Conservation (phyloP, 1,140 invertebrate genomes). For the Choristoneura fumiferana region DNA sequence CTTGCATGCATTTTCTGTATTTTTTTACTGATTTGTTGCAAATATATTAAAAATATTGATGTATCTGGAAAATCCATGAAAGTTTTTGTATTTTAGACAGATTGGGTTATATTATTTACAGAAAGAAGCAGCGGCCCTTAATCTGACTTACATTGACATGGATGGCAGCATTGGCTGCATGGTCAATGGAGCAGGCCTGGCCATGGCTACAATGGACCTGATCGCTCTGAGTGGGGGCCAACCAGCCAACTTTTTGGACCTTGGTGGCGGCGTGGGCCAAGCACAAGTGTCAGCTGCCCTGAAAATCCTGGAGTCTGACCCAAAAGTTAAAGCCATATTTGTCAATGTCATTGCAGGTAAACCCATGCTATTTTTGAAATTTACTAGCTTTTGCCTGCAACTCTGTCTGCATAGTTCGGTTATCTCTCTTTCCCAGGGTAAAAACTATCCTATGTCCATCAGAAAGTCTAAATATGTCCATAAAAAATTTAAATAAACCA, state of each 20-base stretch:
- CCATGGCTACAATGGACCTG: slow-evolving; percentile 99
- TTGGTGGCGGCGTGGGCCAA: slow-evolving; percentile 96
- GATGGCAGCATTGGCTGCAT: slow-evolving; percentile 97
- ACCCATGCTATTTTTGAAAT: slow-evolving; percentile 5
- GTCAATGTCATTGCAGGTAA: slow-evolving; percentile 98
- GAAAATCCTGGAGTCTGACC: slow-evolving; percentile 93
- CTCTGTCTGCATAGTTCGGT: no score
- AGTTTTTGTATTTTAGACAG: no score
- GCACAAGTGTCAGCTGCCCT: slow-evolving; percentile 96
- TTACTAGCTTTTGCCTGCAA: no score
- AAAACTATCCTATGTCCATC: no score
- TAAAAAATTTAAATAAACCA: no score
- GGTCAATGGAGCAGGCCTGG: slow-evolving; percentile 98
- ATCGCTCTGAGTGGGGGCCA: slow-evolving; percentile 95
- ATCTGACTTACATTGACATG: slow-evolving; percentile 98
- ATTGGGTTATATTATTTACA: slow-evolving; percentile 32
- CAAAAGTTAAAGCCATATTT: slow-evolving; percentile 96
- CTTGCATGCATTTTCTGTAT: no score
- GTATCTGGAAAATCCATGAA: no score
- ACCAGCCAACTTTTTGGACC: slow-evolving; percentile 97
- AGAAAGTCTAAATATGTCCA: no score
- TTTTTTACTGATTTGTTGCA: no score
- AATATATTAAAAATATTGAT: no score
- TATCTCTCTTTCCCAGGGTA: no score
- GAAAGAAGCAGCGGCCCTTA: slow-evolving; percentile 90